Evolutionary conservation across 92 coral and sea anemone genomes (phyloP).

Genomic region (Epizoanthus stellaris): DNA sequence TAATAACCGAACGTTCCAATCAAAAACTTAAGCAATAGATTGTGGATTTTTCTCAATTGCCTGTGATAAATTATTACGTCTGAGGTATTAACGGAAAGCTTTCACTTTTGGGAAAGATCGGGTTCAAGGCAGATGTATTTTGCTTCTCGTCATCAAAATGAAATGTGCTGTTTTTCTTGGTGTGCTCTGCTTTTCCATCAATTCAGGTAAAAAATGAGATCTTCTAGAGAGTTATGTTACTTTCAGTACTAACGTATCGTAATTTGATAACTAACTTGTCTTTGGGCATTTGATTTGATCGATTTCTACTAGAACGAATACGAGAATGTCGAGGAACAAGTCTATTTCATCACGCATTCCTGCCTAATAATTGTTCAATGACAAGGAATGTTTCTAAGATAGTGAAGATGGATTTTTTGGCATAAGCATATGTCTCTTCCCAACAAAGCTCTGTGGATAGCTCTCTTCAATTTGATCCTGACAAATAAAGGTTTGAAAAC

Average conservation of each 20-base stretch:
- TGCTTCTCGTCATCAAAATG: not conserved
- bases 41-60: not conserved
- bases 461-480: too few species aligned
- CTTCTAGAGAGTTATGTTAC: not conserved
- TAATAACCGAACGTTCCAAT: not conserved
- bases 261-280: not conserved
- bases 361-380: too few species aligned
- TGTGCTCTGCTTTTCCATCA: not conserved
- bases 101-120: constrained; percentile 14
- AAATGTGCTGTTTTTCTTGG: not conserved
- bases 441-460: too few species aligned
- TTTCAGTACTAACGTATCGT: not conserved
- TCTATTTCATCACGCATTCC: too few species aligned
- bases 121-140: not conserved
- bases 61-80: not conserved
- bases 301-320: too few species aligned
- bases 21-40: not conserved
- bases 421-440: too few species aligned
- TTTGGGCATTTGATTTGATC: too few species aligned
- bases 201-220: not conserved
- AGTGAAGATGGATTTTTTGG: too few species aligned
- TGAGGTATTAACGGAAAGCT: not conserved
- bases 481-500: too few species aligned
- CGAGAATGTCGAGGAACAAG: too few species aligned
- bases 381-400: too few species aligned